These are phyloP conservation scores for Siphlonurus alternatus DNA, from an alignment of 2,888 invertebrate genomes.

Conservation along the genomic window DNA sequence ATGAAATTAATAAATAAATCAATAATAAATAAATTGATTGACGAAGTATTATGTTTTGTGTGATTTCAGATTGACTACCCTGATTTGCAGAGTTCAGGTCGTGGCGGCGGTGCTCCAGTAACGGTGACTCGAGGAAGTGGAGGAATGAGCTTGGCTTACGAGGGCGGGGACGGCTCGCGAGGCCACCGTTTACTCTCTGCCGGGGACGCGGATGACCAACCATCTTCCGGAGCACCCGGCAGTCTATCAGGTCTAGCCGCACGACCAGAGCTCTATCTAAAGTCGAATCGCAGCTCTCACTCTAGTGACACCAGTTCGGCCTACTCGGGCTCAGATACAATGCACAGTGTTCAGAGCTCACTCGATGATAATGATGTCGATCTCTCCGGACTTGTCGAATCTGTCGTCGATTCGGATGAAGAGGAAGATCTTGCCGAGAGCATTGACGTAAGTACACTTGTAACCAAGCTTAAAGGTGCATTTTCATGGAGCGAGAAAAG, in stretches of 20 bases:
- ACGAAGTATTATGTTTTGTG: too few species aligned
- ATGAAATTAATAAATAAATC: too few species aligned
- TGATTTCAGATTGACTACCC: neutral
- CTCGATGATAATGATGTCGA: conserved; percentile 69
- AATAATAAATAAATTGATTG: too few species aligned
- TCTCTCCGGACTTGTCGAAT: conserved; percentile 85
- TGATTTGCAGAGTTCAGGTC: neutral
- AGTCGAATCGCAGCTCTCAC: conserved; percentile 64
- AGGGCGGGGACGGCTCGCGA: neutral
- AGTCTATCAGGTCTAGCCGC: too few species aligned
- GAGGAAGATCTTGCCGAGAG: conserved; percentile 84
- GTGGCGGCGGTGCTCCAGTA: too few species aligned
- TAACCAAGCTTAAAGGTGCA: too few species aligned
- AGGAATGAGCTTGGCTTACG: neutral
- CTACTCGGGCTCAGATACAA: conserved; percentile 90
- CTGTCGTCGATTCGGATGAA: conserved; percentile 90
- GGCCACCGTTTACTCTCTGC: too few species aligned
- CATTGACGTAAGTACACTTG: conserved; percentile 59
- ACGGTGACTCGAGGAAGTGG: neutral
- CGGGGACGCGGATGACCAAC: neutral
- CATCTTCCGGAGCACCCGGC: neutral
- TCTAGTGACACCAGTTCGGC: conserved; percentile 93
- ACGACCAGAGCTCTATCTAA: conserved; percentile 63
- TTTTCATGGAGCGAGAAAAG: too few species aligned
- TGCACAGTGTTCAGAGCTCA: conserved; percentile 83